phyloP scores from a whole-genome alignment of 2,113 vertebrate genomes.

The Sitta europaea region DNA sequence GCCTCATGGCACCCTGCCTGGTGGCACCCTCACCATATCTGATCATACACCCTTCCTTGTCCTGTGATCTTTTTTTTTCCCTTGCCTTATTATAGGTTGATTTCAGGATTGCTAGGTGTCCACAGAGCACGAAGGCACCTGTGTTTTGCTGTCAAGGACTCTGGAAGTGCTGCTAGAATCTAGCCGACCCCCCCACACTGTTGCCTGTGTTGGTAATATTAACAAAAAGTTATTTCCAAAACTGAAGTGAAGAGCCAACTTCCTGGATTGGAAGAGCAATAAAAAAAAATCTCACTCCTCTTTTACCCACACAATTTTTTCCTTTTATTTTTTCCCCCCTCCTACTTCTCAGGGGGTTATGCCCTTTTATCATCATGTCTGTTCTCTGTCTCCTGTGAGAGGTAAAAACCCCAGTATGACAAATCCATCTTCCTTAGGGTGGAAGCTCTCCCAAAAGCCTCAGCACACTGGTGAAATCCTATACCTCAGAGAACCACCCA shows the following conservation, averaged over 20 bases:
- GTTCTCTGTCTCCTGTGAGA: background rate
- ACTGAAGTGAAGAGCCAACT: background rate
- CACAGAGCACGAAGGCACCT: background rate
- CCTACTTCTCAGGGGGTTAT: background rate
- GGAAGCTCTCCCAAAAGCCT: background rate
- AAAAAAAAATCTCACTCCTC: background rate
- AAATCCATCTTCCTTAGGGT: background rate
- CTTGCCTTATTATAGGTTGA: background rate
- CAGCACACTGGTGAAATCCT: background rate
- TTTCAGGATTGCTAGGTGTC: background rate
- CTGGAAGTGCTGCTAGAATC: background rate
- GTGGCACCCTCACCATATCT: background rate
- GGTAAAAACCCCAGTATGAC: background rate
- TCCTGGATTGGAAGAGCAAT: background rate
- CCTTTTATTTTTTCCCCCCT: accelerated
- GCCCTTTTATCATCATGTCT: background rate
- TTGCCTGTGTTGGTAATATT: background rate
- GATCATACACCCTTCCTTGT: background rate
- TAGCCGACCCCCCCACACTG: background rate
- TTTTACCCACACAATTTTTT: background rate
- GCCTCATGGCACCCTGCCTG: background rate
- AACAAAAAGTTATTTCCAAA: constrained; percentile 23
- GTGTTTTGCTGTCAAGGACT: background rate
- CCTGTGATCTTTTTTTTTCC: background rate
- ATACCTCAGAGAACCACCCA: constrained; percentile 16